Evolutionary conservation across 2,797 vertebrate species (phyloP).

Genomic region (Lagocephalus sceleratus): DNA sequence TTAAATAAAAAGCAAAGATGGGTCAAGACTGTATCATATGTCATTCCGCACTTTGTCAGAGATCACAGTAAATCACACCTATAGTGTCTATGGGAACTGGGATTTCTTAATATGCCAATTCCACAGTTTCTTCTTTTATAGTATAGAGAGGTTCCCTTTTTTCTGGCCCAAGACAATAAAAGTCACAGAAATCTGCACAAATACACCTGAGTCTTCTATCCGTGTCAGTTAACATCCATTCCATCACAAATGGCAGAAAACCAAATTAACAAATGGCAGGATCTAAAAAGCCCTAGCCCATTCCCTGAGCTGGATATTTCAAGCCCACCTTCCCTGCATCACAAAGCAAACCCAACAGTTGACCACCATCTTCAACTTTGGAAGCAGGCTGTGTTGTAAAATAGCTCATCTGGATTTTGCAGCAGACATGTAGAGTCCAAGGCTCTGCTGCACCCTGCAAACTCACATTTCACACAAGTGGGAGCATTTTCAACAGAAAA

Average conservation of each 20-base stretch:
- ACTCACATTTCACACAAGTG: constrained; percentile 39
- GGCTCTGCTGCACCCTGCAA: constrained; percentile 43
- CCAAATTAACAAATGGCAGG: constrained; percentile 47
- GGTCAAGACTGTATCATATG: no score
- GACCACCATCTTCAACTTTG: constrained; percentile 68
- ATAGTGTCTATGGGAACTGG: constrained; percentile 46
- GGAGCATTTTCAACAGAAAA: constrained; percentile 12
- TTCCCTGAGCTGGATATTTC: constrained; percentile 25
- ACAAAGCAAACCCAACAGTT: constrained; percentile 51
- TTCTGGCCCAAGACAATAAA: constrained; percentile 35
- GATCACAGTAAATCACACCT: constrained; percentile 29
- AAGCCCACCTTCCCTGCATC: constrained; percentile 49
- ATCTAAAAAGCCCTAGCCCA: constrained; percentile 20
- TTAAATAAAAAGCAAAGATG: no score
- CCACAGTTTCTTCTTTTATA: constrained; percentile 47
- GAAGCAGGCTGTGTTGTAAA: constrained; percentile 43
- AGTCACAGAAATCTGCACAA: constrained; percentile 31
- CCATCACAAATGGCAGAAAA: constrained; percentile 56
- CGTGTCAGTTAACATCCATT: constrained; percentile 55
- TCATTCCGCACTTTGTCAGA: constrained; percentile 15
- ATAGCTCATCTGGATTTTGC: constrained; percentile 48
- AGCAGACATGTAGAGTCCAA: constrained; percentile 26
- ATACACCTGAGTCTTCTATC: constrained; percentile 49
- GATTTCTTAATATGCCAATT: constrained; percentile 52
- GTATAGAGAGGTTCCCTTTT: no score